Evolutionary conservation across 64 coral and sea anemone species (phyloP).

Genomic region (Montipora sp.): DNA sequence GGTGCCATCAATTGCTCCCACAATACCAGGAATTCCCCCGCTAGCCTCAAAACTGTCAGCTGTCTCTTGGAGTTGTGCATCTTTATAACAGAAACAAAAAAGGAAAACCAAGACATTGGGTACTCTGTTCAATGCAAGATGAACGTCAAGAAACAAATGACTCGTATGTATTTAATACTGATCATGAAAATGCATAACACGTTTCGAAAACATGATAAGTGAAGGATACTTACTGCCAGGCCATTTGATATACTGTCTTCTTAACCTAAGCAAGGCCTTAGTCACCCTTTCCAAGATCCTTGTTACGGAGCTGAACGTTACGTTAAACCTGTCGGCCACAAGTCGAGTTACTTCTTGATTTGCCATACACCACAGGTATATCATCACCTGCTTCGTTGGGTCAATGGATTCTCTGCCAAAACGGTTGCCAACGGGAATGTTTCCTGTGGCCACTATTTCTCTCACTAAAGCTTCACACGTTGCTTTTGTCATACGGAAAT

Average conservation of each 20-base stretch:
- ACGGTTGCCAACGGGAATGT: slow-evolving; percentile 30
- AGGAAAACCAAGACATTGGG: too few relatives aligned
- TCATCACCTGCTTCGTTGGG: slow-evolving; percentile 45
- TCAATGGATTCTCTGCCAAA: slow-evolving; percentile 58
- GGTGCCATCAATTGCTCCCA: neutral
- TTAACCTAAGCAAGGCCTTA: slow-evolving; percentile 41
- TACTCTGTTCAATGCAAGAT: too few relatives aligned
- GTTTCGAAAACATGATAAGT: too few relatives aligned
- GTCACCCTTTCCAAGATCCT: slow-evolving; percentile 54
- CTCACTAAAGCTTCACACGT: neutral
- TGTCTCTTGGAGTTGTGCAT: neutral
- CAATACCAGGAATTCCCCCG: neutral
- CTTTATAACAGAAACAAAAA: neutral
- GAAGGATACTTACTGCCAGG: too few relatives aligned
- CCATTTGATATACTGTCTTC: neutral
- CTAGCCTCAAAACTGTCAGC: neutral
- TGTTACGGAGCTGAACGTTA: neutral
- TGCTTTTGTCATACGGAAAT: too few relatives aligned
- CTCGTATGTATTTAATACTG: too few relatives aligned
- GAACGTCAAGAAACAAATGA: too few relatives aligned
- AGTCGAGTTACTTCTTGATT: slow-evolving; percentile 2
- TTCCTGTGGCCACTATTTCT: slow-evolving; percentile 32
- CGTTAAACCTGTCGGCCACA: too few relatives aligned
- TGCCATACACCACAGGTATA: slow-evolving; percentile 41
- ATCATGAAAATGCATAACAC: too few relatives aligned